Percentiles rank a stretch among this genome's conserved stretches.
Conservation (phyloP, 64 coral and sea anemone species). For the Stichodactyla mertensii region DNA sequence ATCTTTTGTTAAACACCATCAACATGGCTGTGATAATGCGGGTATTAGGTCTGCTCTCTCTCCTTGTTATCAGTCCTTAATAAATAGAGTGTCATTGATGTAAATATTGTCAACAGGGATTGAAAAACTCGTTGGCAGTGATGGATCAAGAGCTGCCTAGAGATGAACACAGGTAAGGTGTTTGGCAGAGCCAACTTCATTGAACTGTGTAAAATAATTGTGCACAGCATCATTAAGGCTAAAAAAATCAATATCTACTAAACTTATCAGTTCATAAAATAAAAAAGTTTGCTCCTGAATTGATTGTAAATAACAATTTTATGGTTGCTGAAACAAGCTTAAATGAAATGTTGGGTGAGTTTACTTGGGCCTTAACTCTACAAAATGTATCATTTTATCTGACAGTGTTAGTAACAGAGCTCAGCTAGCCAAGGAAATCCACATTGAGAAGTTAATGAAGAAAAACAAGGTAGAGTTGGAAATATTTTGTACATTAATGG, state of each 20-base stretch:
- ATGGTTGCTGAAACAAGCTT: not conserved
- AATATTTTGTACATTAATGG: not conserved
- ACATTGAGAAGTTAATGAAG: constrained; percentile 95
- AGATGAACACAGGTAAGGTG: constrained; percentile 62
- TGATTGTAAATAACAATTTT: no score
- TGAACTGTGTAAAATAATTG: not conserved
- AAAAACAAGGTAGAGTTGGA: constrained; percentile 70
- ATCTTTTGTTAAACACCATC: no score
- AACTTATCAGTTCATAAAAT: no score
- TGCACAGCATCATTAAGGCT: no score
- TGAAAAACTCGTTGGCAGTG: constrained; percentile 62
- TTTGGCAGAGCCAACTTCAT: no score
- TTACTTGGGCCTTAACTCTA: not conserved
- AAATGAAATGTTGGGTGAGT: not conserved
- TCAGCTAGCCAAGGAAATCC: constrained; percentile 89
- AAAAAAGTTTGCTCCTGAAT: no score
- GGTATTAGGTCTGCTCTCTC: no score
- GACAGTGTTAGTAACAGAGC: constrained; percentile 86
- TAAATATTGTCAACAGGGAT: constrained; percentile 44
- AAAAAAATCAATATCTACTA: no score
- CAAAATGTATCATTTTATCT: no score
- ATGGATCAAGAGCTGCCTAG: constrained; percentile 77
- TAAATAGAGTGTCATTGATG: not conserved
- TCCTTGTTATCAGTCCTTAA: not conserved
- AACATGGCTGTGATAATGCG: no score